Conservation (phyloP, 2,888 invertebrate genomes). For the Doris montereyensis region DNA sequence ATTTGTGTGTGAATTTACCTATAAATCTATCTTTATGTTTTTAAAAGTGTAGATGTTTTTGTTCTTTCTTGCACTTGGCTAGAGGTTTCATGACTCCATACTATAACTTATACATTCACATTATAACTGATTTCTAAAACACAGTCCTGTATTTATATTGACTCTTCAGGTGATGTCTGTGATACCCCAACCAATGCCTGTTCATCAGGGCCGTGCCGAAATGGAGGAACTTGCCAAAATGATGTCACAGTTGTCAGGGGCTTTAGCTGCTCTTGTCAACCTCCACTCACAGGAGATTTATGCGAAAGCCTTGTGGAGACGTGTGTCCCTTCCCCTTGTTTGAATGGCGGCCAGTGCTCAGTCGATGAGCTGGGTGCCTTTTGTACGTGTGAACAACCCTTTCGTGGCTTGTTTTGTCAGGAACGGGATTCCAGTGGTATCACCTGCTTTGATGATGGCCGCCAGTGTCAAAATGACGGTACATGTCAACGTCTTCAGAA, state of each 20-base stretch:
- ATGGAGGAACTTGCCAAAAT: constrained; percentile 50
- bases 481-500: constrained; percentile 47
- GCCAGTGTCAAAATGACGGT: constrained; percentile 55
- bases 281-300: constrained; percentile 18
- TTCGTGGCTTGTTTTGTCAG: constrained; percentile 45
- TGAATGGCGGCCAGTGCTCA: constrained; percentile 5
- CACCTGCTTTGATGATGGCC: constrained; percentile 44
- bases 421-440: constrained; percentile 48
- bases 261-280: constrained; percentile 18
- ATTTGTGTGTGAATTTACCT: too few relatives aligned
- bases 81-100: too few relatives aligned
- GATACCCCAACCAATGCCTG: constrained; percentile 53
- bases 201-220: constrained; percentile 52
- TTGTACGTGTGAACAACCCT: constrained; percentile 17
- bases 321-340: constrained; percentile 34
- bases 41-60: too few relatives aligned
- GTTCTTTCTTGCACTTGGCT: too few relatives aligned
- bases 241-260: not conserved
- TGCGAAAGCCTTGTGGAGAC: constrained; percentile 26
- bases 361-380: constrained; percentile 28
- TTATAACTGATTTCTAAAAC: too few relatives aligned
- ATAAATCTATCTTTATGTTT: too few relatives aligned
- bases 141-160: too few relatives aligned
- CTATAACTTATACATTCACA: too few relatives aligned
- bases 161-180: constrained; percentile 42